Evolutionary conservation across 2,113 vertebrate genomes (phyloP).

Genomic region (Suricata suricatta): DNA sequence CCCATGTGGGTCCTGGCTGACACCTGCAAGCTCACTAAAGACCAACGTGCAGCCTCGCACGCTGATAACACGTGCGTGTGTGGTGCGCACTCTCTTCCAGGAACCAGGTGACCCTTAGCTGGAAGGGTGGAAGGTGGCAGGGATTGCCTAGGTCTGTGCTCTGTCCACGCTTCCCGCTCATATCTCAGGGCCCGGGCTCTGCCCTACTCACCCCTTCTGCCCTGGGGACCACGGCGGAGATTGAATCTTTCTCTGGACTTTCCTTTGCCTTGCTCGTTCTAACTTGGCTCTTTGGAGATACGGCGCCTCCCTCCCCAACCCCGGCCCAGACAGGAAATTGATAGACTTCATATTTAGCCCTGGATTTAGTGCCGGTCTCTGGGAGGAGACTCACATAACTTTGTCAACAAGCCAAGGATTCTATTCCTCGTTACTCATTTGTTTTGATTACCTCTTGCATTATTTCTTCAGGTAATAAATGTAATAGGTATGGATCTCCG

Average conservation of each 20-base stretch:
- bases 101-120: neutral
- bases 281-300: neutral
- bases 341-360: neutral
- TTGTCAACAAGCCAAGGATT: neutral
- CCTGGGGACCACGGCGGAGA: neutral
- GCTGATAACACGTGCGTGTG: neutral
- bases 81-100: neutral
- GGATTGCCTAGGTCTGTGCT: neutral
- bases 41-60: neutral
- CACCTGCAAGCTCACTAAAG: neutral
- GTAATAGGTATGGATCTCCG: neutral
- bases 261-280: neutral
- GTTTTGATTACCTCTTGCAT: neutral
- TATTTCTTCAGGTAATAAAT: neutral
- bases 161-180: too few relatives aligned
- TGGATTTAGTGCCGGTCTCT: neutral
- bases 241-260: too few relatives aligned
- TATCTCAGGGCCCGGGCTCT: neutral
- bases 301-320: neutral
- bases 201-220: neutral
- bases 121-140: too few relatives aligned
- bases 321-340: too few relatives aligned
- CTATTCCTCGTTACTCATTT: neutral
- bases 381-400: neutral
- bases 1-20: neutral